Evolutionary conservation across 53 echinoderm and acorn worm genomes (phyloP), one percentile per base, ranked within the genome.

Genomic region (Echinometra lucunter): DNA sequence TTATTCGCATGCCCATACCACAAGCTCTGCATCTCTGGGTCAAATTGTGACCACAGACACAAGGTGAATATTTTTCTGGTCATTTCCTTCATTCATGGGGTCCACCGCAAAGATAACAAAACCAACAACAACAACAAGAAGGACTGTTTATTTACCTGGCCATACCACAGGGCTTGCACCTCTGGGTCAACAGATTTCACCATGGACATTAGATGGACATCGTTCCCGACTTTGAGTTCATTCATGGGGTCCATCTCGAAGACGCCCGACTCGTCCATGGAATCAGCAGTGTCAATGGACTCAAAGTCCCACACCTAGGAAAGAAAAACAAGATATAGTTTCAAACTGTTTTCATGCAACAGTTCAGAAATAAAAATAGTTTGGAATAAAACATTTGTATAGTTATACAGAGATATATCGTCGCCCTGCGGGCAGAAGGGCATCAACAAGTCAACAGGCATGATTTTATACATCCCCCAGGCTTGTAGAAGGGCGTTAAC

Each of bases 281-380:
- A 96, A 72, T 98, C 99, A 5, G 99, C 99, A 0, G 99, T 95
- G 88, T 98, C 99, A 42, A 98, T 96, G 30, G 96, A 96, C 91
- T 98, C 99, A 96, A 98, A 98, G 90, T 98, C 99, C 99, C 99
- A 98, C 19, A 98, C 99, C 99, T 98, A 23, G 56, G 13, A n/a
- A 0, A 44, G 67, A 90, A 88, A 74, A 44, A 95, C 16, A 74
- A 2, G 18, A 88, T 23, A 12, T 49, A 19, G 32, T 45, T 83
- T 83, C 47, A 30, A 69, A 0, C 32, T 1, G 34, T 23, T 63
- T 1, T 58, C 58, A 58, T 63, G 23, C 17, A 4, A 63, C 19
- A 9, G 63, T 63, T 63, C 63, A 21, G 3, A 15, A 63, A 23
- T 18, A 63, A 63, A 19, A 63, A 63, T 4, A 53, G 13, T 53